Percentiles rank a stretch among this genome's conserved stretches.
Evolutionary conservation across 2,113 vertebrate genomes (phyloP).

Genomic region (Calidris pygmaea): DNA sequence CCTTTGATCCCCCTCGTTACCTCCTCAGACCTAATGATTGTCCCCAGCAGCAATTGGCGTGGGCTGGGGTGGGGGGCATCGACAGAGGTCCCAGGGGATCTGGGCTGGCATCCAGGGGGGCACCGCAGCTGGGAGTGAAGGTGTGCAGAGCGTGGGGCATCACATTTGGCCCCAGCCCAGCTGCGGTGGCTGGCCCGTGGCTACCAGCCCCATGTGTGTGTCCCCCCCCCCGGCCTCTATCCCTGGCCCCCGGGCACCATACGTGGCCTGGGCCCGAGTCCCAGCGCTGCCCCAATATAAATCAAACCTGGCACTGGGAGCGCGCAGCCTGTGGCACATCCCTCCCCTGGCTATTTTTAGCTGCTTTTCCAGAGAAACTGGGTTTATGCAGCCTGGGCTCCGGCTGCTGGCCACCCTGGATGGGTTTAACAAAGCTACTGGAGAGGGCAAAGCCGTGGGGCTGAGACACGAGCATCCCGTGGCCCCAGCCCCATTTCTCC

Average conservation of each 20-base stretch:
- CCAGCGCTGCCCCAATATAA: background rate
- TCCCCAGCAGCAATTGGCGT: rapidly evolving
- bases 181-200: rapidly evolving
- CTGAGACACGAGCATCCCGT: rapidly evolving
- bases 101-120: background rate
- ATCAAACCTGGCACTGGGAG: background rate
- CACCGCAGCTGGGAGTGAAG: rapidly evolving
- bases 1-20: background rate
- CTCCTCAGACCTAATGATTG: background rate
- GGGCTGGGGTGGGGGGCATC: background rate
- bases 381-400: background rate
- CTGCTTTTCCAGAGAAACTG: constrained; percentile 14
- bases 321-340: background rate
- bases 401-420: background rate
- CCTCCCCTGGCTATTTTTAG: constrained; percentile 31
- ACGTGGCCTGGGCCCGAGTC: background rate
- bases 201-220: rapidly evolving
- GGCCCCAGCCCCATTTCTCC: background rate
- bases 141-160: background rate
- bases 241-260: background rate
- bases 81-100: background rate
- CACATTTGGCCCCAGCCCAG: background rate
- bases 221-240: no score
- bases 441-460: background rate
- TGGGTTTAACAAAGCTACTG: background rate